Conservation (phyloP, 2,113 vertebrate species). For the Oryzias javanicus region DNA sequence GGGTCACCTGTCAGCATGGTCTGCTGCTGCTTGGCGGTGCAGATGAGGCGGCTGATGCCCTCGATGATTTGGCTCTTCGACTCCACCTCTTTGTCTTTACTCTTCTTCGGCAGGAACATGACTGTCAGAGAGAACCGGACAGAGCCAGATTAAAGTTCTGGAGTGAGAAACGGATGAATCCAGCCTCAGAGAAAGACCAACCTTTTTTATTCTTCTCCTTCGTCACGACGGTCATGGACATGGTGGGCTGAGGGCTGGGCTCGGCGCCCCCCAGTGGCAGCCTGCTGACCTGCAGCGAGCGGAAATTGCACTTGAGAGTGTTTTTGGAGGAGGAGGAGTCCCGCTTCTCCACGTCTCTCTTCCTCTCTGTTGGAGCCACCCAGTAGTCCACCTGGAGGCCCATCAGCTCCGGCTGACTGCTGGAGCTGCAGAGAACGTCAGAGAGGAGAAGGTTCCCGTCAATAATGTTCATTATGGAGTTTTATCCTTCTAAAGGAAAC, state of each 20-base stretch:
- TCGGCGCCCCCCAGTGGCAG: conserved; percentile 84
- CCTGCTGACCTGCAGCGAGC: conserved; percentile 98
- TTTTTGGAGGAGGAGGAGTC: conserved; percentile 86
- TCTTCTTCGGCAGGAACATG: conserved; percentile 98
- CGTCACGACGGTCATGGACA: conserved; percentile 97
- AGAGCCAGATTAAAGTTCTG: conserved; percentile 1
- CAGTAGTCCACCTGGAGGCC: conserved; percentile 98
- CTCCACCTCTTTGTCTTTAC: conserved; percentile 94
- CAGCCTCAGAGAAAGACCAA: conserved; percentile 36
- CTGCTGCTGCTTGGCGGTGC: conserved; percentile 97
- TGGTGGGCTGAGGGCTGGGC: conserved; percentile 80
- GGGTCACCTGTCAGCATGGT: conserved; percentile 91
- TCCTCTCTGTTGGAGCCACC: conserved; percentile 87
- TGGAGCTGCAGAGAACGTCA: conserved; percentile 52
- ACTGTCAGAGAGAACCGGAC: conserved; percentile 74
- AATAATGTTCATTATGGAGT: too few species aligned
- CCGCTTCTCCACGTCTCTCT: conserved; percentile 90
- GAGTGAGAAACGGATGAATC: not conserved
- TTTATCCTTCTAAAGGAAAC: too few species aligned
- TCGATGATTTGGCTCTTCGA: conserved; percentile 97
- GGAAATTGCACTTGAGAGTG: conserved; percentile 98
- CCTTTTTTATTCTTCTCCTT: conserved; percentile 99
- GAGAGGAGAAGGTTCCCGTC: not conserved
- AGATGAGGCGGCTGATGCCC: conserved; percentile 96
- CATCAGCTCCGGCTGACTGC: conserved; percentile 85